Evolutionary conservation across 2,888 invertebrate species (phyloP), one percentile per base, ranked within the genome.

Genomic region (Leptothorax acervorum): DNA sequence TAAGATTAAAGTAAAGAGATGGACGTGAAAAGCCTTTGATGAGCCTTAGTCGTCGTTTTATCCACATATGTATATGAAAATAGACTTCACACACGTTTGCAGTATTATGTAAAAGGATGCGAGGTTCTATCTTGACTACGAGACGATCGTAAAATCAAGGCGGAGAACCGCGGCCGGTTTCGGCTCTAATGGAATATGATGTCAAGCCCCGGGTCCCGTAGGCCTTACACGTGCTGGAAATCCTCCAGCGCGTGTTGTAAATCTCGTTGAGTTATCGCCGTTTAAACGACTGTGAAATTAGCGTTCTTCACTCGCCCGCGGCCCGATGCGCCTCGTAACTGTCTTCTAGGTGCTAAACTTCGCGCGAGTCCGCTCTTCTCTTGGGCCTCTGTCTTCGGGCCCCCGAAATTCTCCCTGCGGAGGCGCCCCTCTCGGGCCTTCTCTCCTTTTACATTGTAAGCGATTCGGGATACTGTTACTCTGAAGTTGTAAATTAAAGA

Each of bases 231-330:
- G 71, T 31, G 73, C 73, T 71, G 73, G 35, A 60, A 73, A 79
- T 81, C 35, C 74, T 73, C 68, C 84, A 15, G 70, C 81, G 73
- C 70, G 83, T 79, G 89, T 85, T 90, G 92, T 95, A 95, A 95
- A 95, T 95, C 94, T 93, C 88, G 83, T 86, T 94, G 94, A 95
- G 91, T 94, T 94, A 95, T 94, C 92, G 93, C 85, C 92, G 87
- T 91, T 94, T 94, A 94, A 95, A 94, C 93, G 95, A 94, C 94
- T 95, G 95, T 95, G 94, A 95, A 95, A 95, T 95, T 95, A 94
- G 95, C 94, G 94, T 94, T 94, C 94, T 31, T 92, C 92, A 88
- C 87, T 88, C 68, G 68, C 62, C 39, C 73, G 63, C 85, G 85
- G 82, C 62, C 88, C 88, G 86, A 92, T 91, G 92, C 90, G 88